phyloP scores from a whole-genome alignment of 2,113 vertebrate genomes.

The Pitta sordida region DNA sequence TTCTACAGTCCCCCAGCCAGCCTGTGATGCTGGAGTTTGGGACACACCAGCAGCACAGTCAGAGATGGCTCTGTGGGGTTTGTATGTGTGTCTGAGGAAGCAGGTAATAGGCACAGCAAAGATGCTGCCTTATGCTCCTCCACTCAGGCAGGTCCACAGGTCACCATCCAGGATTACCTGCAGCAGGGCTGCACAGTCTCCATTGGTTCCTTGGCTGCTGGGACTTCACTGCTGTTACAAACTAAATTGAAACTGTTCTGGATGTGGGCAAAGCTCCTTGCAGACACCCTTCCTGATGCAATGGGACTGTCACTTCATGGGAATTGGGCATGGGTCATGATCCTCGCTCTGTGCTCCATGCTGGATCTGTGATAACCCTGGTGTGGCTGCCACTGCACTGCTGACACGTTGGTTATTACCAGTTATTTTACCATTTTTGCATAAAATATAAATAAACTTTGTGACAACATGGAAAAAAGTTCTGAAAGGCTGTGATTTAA shows the following conservation, averaged over 20 bases:
- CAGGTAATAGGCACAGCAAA: not conserved
- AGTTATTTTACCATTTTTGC: not conserved
- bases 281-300: not conserved
- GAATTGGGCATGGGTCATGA: fast-evolving
- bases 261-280: not conserved
- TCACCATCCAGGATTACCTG: not conserved
- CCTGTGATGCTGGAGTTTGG: not conserved
- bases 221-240: not conserved
- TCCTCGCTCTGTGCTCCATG: not conserved
- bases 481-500: not conserved
- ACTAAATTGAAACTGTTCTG: not conserved
- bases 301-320: fast-evolving
- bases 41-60: not conserved
- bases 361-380: not conserved
- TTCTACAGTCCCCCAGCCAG: not conserved
- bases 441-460: not conserved
- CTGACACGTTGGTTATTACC: not conserved
- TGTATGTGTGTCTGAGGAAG: not conserved
- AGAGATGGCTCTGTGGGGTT: not conserved
- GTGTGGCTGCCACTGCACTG: not conserved
- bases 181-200: not conserved
- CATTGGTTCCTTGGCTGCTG: not conserved
- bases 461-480: not conserved
- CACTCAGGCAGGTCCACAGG: not conserved
- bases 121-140: not conserved